These are phyloP conservation scores for Goniozus legneri DNA, from an alignment of 1,140 invertebrate species.

Conservation along the genomic window DNA sequence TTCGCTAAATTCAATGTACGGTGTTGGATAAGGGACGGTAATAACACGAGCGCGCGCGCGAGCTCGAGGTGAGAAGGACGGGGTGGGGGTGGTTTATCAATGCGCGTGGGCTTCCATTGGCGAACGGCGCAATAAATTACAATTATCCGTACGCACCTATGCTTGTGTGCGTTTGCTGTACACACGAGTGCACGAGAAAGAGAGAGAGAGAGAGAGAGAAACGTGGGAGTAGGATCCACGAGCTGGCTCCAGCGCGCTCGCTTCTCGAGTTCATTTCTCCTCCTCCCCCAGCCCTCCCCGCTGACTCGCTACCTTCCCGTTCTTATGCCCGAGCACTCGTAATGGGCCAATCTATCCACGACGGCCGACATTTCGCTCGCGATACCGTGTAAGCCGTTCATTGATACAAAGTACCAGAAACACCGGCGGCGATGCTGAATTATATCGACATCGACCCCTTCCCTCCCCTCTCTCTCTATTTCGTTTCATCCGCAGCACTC, in stretches of 20 bases:
- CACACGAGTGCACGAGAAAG: no score
- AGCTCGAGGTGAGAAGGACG: not conserved
- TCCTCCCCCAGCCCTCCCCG: not conserved
- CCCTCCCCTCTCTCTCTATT: no score
- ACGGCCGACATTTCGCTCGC: no score
- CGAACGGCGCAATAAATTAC: slow-evolving; percentile 41
- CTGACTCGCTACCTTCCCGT: not conserved
- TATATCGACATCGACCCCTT: no score
- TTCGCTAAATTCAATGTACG: not conserved
- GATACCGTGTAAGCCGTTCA: no score
- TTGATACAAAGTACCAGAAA: no score
- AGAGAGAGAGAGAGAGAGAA: slow-evolving; percentile 12
- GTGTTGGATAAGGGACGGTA: no score
- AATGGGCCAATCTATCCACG: no score
- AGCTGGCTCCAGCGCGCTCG: slow-evolving; percentile 12
- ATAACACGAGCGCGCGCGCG: not conserved
- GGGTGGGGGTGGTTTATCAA: slow-evolving; percentile 33
- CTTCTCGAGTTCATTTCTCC: no score
- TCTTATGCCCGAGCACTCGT: not conserved
- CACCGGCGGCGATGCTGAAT: no score
- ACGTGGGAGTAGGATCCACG: slow-evolving; percentile 29
- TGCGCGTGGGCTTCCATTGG: slow-evolving; percentile 26
- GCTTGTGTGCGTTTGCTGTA: no score
- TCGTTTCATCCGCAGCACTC: no score
- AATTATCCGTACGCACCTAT: slow-evolving; percentile 42